A percentile compares a stretch with the other conserved stretches of the same genome.
Evolutionary conservation across 2,797 vertebrate genomes (phyloP).

Genomic region (Sebastes melanostomus): DNA sequence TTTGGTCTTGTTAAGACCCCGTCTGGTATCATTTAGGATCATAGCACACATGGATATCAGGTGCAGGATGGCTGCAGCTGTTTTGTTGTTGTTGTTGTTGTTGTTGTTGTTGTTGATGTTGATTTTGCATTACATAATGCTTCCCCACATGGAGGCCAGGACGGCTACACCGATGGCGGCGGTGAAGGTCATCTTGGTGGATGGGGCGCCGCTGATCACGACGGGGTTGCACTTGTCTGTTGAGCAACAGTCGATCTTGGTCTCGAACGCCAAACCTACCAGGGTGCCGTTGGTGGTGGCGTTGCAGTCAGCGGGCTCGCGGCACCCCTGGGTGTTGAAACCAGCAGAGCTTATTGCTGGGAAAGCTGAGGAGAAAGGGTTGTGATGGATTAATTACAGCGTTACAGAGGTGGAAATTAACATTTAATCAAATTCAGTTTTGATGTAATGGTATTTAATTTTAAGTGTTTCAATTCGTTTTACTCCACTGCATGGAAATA

Average conservation of each 20-base stretch:
- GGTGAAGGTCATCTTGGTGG: conserved; percentile 55
- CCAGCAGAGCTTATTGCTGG: background rate
- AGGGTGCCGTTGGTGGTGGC: rapidly evolving
- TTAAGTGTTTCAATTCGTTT: background rate
- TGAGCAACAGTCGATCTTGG: conserved; percentile 28
- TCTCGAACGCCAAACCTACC: rapidly evolving
- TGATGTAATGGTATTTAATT: background rate
- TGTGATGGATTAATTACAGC: background rate
- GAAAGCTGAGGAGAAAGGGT: conserved; percentile 56
- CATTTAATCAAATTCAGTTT: background rate
- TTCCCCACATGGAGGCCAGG: conserved; percentile 57
- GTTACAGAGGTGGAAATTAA: background rate
- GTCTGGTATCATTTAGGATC: background rate
- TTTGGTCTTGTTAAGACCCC: background rate
- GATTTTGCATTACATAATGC: conserved; percentile 28
- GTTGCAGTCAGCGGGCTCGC: rapidly evolving
- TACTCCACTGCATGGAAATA: background rate
- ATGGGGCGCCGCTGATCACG: background rate
- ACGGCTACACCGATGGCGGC: conserved; percentile 23
- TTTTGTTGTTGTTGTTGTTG: too few species aligned
- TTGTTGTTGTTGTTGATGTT: too few species aligned
- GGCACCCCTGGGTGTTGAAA: conserved; percentile 68
- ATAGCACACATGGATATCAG: background rate
- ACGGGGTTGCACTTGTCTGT: conserved; percentile 60
- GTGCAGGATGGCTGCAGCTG: background rate